Evolutionary conservation across 2,113 vertebrate species (phyloP).

Genomic region (Laterallus jamaicensis): DNA sequence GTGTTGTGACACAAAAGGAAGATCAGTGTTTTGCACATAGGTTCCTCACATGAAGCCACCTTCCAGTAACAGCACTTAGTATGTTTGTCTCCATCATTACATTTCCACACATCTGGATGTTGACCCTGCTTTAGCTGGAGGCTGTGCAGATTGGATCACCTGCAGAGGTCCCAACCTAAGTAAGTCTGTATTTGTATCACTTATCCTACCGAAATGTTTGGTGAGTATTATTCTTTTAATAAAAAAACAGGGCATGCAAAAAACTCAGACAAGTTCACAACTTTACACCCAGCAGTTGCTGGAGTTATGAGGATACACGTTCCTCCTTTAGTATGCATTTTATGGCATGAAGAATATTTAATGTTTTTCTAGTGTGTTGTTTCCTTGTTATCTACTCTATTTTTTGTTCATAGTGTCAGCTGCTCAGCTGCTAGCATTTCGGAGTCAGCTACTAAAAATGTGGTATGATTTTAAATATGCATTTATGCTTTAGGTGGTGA

Average conservation of each 20-base stretch:
- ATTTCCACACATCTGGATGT: neutral
- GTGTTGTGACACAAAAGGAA: neutral
- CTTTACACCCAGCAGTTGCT: neutral
- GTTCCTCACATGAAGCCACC: fast-evolving
- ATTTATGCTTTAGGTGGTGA: neutral
- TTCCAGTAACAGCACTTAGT: neutral
- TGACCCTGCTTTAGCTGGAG: neutral
- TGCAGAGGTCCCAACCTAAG: neutral
- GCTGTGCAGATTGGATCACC: neutral
- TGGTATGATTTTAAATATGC: neutral
- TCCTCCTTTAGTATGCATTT: neutral
- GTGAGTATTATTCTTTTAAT: neutral
- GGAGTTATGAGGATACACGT: neutral
- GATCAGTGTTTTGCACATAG: neutral
- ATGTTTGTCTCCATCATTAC: neutral
- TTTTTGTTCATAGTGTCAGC: neutral
- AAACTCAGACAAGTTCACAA: neutral
- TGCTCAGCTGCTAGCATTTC: neutral
- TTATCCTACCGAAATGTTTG: neutral
- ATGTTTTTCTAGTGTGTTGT: neutral
- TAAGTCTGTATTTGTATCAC: neutral
- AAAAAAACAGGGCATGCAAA: neutral
- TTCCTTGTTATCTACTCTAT: neutral
- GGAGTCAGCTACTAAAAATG: neutral
- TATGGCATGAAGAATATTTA: neutral